phyloP scores from a whole-genome alignment of 2,888 invertebrate species.

The Trissolcus brochymenae region DNA sequence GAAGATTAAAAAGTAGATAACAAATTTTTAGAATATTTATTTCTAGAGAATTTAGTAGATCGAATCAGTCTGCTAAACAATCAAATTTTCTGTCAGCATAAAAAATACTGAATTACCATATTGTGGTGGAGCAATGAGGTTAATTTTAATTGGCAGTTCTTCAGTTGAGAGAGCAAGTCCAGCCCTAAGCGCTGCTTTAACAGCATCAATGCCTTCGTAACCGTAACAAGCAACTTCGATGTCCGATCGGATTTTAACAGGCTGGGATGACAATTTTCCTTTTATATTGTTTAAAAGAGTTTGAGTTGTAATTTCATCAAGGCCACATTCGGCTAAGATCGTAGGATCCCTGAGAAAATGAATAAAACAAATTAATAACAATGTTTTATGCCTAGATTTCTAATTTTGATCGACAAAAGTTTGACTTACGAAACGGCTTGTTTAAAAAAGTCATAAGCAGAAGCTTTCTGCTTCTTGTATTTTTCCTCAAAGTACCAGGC shows the following conservation, averaged over 20 bases:
- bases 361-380: not conserved
- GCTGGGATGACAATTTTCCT: conserved; percentile 96
- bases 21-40: not conserved
- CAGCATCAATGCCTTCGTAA: conserved; percentile 99
- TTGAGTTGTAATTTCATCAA: conserved; percentile 94
- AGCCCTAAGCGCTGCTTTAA: conserved; percentile 92
- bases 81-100: too few relatives aligned
- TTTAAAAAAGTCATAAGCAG: conserved; percentile 98
- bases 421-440: conserved; percentile 94
- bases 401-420: not conserved
- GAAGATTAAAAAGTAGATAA: conserved; percentile 7
- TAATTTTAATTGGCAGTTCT: conserved; percentile 97
- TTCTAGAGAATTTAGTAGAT: too few relatives aligned
- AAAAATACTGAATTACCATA: conserved; percentile 80
- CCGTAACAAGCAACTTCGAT: conserved; percentile 96
- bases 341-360: conserved; percentile 86
- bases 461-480: conserved; percentile 95
- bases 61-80: too few relatives aligned
- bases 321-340: conserved; percentile 95
- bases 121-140: conserved; percentile 97
- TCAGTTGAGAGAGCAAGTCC: conserved; percentile 94
- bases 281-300: conserved; percentile 96
- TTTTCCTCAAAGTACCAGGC: conserved; percentile 99
- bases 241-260: conserved; percentile 95
- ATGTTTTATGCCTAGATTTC: not conserved